Conservation (phyloP, 2,888 invertebrate genomes). For the Hirtodrosophila confusa region DNA sequence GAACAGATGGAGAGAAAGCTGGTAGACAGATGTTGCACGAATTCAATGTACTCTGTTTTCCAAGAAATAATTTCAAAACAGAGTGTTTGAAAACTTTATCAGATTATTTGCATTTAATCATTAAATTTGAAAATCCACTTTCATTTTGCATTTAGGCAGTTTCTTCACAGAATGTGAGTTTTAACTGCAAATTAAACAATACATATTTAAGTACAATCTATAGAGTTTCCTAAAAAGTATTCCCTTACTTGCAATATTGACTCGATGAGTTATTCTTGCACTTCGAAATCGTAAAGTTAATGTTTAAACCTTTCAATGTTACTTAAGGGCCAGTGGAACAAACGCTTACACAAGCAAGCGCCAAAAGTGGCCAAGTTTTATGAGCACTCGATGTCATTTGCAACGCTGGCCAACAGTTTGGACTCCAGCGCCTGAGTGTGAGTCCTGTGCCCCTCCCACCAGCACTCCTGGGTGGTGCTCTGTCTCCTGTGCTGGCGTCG, state of each 20-base stretch:
- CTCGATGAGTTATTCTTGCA: neutral
- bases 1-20: too few species aligned
- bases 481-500: constrained; percentile 47
- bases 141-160: too few species aligned
- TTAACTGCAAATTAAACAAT: too few species aligned
- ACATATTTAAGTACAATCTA: too few species aligned
- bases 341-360: constrained; percentile 3
- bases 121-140: too few species aligned
- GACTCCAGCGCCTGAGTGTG: neutral
- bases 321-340: constrained; percentile 12
- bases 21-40: too few species aligned
- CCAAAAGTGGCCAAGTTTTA: constrained; percentile 49
- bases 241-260: neutral
- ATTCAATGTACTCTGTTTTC: too few species aligned
- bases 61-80: too few species aligned
- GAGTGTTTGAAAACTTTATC: too few species aligned
- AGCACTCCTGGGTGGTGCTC: neutral
- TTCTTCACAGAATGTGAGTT: too few species aligned
- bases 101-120: too few species aligned
- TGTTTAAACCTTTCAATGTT: constrained; percentile 16
- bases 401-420: constrained; percentile 35
- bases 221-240: too few species aligned
- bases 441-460: constrained; percentile 2
- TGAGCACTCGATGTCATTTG: constrained; percentile 61
- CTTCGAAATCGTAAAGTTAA: neutral